Base-by-base conservation (phyloP, 2,888 invertebrate species). In the Leptinotarsa juncta region DNA sequence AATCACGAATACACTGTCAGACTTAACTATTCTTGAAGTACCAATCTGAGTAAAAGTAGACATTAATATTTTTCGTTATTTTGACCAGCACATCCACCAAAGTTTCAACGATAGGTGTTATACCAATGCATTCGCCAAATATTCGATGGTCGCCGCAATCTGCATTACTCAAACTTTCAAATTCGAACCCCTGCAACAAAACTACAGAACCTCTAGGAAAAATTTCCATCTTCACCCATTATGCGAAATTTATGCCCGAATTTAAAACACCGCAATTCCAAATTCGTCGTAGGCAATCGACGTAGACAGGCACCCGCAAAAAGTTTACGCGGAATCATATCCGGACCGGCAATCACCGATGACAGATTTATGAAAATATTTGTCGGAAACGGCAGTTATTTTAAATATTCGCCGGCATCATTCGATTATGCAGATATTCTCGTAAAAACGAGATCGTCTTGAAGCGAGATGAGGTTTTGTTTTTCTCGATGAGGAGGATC, bases 341-440 rank as follows among this genome's bases (percentile, higher is more conserved):
- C 83, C 84, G 83, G 82, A 82, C 84, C 83, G 83, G 87, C 88
- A 88, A 88, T 88, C 87, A 87, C 86, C 86, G 85, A 85, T 88
- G 88, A 87, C 88, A 88, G 88, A 88, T 88, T 88, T 88, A 88
- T 88, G 88, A 88, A 88, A 88, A 88, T 88, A 88, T 88, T 88
- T 88, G 88, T 87, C 85, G 83, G 86, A 81, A 86, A 85, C 86
- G 87, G 86, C 86, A 86, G 87, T 87, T 87, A 87, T 87, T 88
- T 87, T 87, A 88, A 88, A 88, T 87, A 88, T 88, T 87, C 87
- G 84, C 81, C 84, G 86, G 83, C 82, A 85, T 87, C 87, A 88
- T 88, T 87, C 85, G 88, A 88, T 88, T 88, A 88, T 88, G 88
- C 87, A 88, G 86, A 88, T 87, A 81, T 81, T 79, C 82, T 80